Evolutionary conservation across 2,113 vertebrate species (phyloP).

Genomic region (Orycteropus afer): DNA sequence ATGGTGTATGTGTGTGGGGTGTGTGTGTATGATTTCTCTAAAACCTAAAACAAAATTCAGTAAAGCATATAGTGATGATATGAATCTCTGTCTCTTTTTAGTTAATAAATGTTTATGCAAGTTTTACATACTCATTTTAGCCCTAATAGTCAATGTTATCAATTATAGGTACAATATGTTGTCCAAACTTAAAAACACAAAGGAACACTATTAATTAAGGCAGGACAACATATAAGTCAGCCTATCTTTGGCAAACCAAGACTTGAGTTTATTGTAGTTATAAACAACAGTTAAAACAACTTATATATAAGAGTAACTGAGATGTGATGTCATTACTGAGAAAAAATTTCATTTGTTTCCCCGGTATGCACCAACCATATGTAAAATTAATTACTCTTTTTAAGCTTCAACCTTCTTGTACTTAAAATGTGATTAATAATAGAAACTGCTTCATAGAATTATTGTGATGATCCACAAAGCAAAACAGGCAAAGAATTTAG

Average conservation of each 20-base stretch:
- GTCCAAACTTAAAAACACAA: not conserved
- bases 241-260: not conserved
- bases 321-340: not conserved
- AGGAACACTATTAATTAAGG: not conserved
- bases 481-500: not conserved
- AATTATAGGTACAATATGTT: not conserved
- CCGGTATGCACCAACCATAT: not conserved
- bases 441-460: not conserved
- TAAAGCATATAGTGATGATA: not conserved
- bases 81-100: not conserved
- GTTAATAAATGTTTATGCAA: not conserved
- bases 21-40: not conserved
- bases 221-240: not conserved
- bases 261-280: not conserved
- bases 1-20: not conserved
- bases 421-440: no score
- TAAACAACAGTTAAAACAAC: not conserved
- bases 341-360: not conserved
- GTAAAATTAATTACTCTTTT: not conserved
- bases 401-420: not conserved
- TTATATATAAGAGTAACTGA: not conserved
- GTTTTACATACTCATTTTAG: not conserved
- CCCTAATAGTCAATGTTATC: not conserved
- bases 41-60: not conserved
- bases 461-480: not conserved